phyloP scores from a whole-genome alignment of 1,140 invertebrate genomes.

The Teleogryllus occipitalis region DNA sequence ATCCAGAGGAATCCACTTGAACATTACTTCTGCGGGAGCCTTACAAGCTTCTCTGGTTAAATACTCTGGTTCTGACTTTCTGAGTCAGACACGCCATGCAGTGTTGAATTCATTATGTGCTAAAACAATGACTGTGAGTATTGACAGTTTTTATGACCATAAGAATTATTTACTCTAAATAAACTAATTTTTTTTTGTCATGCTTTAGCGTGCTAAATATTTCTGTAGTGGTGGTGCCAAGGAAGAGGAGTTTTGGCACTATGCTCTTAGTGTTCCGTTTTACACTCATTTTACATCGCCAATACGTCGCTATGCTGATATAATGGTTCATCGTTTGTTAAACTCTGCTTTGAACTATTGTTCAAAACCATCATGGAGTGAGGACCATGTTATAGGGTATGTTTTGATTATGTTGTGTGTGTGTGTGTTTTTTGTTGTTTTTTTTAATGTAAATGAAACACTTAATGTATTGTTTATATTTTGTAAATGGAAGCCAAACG shows the following conservation, averaged over 20 bases:
- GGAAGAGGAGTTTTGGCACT: constrained; percentile 61
- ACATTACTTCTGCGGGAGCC: constrained; percentile 53
- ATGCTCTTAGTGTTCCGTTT: constrained; percentile 74
- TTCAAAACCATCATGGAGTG: constrained; percentile 42
- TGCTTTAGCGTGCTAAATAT: constrained; percentile 49
- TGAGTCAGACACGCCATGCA: constrained; percentile 46
- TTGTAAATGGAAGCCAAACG: too few relatives aligned
- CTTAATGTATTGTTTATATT: background rate
- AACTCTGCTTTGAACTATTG: constrained; percentile 48
- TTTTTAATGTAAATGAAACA: background rate
- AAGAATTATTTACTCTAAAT: background rate
- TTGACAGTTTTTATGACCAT: background rate
- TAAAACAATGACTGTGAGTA: constrained; percentile 73
- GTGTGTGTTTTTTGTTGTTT: too few relatives aligned
- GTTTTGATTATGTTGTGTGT: background rate
- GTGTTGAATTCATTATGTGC: constrained; percentile 63
- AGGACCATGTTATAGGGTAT: constrained; percentile 40
- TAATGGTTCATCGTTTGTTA: constrained; percentile 78
- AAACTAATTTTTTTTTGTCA: background rate
- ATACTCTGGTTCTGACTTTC: constrained; percentile 39
- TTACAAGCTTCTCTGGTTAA: constrained; percentile 43
- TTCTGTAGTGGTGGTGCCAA: constrained; percentile 45
- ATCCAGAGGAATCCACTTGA: constrained; percentile 58
- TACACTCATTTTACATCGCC: constrained; percentile 97
- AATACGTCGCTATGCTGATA: constrained; percentile 86